Conservation (phyloP, 2,113 vertebrate species). For the Leucopsar rothschildi region DNA sequence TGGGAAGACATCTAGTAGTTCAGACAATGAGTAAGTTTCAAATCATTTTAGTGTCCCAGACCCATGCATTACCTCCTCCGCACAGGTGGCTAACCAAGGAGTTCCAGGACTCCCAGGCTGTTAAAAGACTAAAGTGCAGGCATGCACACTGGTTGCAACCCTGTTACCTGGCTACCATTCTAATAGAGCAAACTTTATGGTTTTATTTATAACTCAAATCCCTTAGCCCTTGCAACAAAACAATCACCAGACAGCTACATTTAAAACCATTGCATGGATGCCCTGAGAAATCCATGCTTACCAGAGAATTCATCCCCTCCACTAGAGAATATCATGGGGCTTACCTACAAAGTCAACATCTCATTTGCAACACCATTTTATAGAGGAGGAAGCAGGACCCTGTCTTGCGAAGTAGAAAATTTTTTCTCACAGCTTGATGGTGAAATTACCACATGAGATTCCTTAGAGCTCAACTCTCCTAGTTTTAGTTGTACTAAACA, state of each 20-base stretch:
- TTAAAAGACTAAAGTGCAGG: background rate
- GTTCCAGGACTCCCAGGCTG: background rate
- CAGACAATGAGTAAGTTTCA: background rate
- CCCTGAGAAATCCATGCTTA: background rate
- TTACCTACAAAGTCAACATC: background rate
- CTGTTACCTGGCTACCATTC: background rate
- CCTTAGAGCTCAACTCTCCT: background rate
- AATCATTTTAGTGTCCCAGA: background rate
- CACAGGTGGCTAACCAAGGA: background rate
- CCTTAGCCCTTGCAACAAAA: background rate
- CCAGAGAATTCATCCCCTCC: background rate
- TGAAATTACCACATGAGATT: background rate
- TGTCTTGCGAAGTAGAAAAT: background rate
- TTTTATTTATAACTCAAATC: background rate
- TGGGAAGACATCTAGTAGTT: background rate
- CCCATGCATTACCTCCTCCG: background rate
- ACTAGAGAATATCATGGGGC: background rate
- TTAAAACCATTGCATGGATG: background rate
- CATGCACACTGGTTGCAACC: background rate
- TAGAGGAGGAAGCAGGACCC: background rate
- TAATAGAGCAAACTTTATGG: background rate
- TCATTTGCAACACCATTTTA: background rate
- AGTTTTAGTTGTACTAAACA: background rate
- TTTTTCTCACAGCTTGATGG: background rate
- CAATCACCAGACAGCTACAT: background rate